phyloP scores from a whole-genome alignment of 2,797 vertebrate species.

The Acrocephalus scirpaceus region DNA sequence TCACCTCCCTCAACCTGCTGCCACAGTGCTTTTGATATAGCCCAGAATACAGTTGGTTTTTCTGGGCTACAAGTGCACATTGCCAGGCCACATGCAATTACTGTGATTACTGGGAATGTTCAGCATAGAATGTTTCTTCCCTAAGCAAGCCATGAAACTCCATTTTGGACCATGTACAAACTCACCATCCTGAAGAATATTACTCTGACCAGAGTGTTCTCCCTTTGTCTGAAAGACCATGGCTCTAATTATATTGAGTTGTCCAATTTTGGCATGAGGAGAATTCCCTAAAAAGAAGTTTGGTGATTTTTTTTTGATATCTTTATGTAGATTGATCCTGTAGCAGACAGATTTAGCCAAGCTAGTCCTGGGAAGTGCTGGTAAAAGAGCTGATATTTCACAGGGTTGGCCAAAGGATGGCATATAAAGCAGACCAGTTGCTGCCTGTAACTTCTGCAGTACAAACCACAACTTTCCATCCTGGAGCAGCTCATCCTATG shows the following conservation, averaged over 20 bases:
- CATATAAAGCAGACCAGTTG: not conserved
- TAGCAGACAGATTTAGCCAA: not conserved
- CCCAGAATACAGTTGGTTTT: rapidly evolving
- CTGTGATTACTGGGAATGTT: not conserved
- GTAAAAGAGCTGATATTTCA: not conserved
- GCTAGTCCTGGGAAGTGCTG: not conserved
- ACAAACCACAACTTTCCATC: not conserved
- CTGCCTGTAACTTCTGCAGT: not conserved
- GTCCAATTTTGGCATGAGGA: not conserved
- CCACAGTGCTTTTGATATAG: not conserved
- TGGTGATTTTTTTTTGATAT: not conserved
- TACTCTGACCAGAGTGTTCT: not conserved
- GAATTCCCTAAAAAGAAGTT: not conserved
- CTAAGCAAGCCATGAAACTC: not conserved
- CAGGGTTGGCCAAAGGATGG: not conserved
- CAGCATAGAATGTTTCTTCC: not conserved
- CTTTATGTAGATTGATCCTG: not conserved
- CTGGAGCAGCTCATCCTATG: not conserved
- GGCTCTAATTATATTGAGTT: not conserved
- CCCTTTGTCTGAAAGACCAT: not conserved
- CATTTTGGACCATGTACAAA: not conserved
- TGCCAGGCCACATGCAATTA: rapidly evolving
- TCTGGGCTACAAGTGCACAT: not conserved
- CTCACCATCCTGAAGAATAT: not conserved
- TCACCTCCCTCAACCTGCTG: not conserved